Conservation (phyloP, 2,113 vertebrate species). For the Nibea albiflora region DNA sequence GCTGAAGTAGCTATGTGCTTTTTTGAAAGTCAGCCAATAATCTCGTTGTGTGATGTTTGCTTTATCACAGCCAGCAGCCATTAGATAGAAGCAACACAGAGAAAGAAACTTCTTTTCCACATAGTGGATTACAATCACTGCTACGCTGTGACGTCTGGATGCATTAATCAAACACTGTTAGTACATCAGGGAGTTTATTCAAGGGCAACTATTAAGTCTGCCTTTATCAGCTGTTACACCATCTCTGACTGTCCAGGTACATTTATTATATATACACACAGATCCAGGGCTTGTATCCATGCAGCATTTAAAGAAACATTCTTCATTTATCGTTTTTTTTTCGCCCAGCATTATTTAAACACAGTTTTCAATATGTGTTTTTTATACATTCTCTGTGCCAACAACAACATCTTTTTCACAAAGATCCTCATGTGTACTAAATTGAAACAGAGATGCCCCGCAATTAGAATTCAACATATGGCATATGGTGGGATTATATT, state of each 20-base stretch:
- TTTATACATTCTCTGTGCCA: not conserved
- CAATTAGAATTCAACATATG: not conserved
- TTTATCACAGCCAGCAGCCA: constrained; percentile 57
- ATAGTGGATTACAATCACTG: constrained; percentile 53
- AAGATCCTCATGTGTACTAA: not conserved
- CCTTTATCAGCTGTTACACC: constrained; percentile 36
- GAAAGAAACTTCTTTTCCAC: constrained; percentile 44
- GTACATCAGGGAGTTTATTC: constrained; percentile 43
- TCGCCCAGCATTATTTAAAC: not conserved
- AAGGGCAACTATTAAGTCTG: constrained; percentile 54
- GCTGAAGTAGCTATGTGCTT: constrained; percentile 23
- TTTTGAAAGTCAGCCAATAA: constrained; percentile 64
- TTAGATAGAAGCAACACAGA: constrained; percentile 35
- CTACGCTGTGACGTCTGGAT: constrained; percentile 42
- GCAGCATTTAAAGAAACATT: not conserved
- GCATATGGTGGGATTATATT: not conserved
- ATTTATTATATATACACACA: constrained; percentile 18
- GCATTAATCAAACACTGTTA: constrained; percentile 58
- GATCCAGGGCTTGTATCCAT: not conserved
- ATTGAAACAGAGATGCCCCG: not conserved
- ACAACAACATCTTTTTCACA: not conserved
- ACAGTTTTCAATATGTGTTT: not conserved
- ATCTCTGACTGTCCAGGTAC: not conserved
- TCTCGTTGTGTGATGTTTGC: constrained; percentile 43
- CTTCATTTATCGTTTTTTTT: not conserved